A percentile compares a stretch with the other conserved stretches of the same genome.
Evolutionary conservation across 2,888 invertebrate species (phyloP).

Genomic region (Tenthredo livida): DNA sequence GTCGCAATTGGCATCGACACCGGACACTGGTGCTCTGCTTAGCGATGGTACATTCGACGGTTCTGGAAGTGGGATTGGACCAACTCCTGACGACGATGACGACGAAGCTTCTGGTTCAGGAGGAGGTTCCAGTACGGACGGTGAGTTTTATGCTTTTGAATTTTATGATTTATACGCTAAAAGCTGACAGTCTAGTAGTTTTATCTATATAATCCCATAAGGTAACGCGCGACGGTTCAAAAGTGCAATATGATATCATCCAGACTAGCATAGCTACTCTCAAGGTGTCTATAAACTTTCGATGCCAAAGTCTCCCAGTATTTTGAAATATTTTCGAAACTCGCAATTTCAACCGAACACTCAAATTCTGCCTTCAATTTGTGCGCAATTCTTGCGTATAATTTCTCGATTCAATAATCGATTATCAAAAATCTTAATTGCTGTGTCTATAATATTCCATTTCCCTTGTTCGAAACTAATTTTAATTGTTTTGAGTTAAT

Average conservation of each 20-base stretch:
- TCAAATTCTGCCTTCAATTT: not conserved
- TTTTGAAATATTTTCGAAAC: not conserved
- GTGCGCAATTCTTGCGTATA: not conserved
- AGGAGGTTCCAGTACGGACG: constrained; percentile 67
- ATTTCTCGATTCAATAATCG: constrained; percentile 3
- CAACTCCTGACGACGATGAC: constrained; percentile 26
- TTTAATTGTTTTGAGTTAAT: not conserved
- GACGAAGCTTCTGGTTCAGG: constrained; percentile 71
- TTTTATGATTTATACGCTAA: constrained; percentile 15
- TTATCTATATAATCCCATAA: not conserved
- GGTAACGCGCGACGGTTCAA: not conserved
- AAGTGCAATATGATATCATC: constrained; percentile 18
- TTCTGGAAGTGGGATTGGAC: constrained; percentile 72
- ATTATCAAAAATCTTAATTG: not conserved
- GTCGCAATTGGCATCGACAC: constrained; percentile 73
- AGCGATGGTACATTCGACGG: constrained; percentile 75
- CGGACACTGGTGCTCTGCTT: constrained; percentile 71
- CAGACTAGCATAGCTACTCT: not conserved
- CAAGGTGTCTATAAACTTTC: not conserved
- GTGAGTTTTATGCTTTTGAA: constrained; percentile 58
- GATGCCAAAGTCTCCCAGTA: not conserved
- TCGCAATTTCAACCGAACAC: not conserved
- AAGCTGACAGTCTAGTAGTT: not conserved
- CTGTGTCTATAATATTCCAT: not conserved
- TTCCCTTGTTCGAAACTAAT: not conserved